These are phyloP conservation scores for Callospermophilus lateralis DNA, from an alignment of 2,113 vertebrate species.

Conservation along the genomic window DNA sequence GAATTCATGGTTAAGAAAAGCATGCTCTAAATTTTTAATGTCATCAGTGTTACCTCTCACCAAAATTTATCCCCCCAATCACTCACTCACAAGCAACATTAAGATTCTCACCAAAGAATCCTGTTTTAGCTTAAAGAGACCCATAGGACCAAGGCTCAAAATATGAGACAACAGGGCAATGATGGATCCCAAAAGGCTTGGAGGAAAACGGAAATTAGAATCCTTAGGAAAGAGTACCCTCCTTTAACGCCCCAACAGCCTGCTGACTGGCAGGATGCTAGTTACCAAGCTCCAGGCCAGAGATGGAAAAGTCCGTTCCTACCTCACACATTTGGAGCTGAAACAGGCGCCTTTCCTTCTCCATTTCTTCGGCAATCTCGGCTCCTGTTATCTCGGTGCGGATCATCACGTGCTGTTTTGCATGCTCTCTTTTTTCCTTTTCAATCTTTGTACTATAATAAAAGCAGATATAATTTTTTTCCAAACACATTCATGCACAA, in stretches of 20 bases:
- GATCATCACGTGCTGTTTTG: slow-evolving; percentile 99
- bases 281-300: rapidly evolving
- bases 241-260: background rate
- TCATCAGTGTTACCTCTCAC: background rate
- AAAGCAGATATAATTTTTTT: background rate
- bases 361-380: slow-evolving; percentile 99
- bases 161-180: slow-evolving; percentile 72
- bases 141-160: slow-evolving; percentile 72
- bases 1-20: slow-evolving; percentile 20
- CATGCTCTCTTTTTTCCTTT: slow-evolving; percentile 98
- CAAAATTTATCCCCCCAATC: background rate
- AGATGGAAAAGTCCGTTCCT: slow-evolving; percentile 64
- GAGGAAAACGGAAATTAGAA: slow-evolving; percentile 77
- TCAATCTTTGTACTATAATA: slow-evolving; percentile 95
- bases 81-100: slow-evolving; percentile 67
- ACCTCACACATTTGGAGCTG: slow-evolving; percentile 99
- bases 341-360: slow-evolving; percentile 97
- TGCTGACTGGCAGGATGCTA: background rate
- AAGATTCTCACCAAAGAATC: slow-evolving; percentile 78
- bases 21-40: slow-evolving; percentile 23
- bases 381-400: slow-evolving; percentile 98
- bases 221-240: slow-evolving; percentile 56
- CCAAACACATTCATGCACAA: background rate
- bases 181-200: slow-evolving; percentile 72
- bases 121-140: slow-evolving; percentile 74